Conservation (phyloP, 2,113 vertebrate genomes). For the Baryphthengus martii region DNA sequence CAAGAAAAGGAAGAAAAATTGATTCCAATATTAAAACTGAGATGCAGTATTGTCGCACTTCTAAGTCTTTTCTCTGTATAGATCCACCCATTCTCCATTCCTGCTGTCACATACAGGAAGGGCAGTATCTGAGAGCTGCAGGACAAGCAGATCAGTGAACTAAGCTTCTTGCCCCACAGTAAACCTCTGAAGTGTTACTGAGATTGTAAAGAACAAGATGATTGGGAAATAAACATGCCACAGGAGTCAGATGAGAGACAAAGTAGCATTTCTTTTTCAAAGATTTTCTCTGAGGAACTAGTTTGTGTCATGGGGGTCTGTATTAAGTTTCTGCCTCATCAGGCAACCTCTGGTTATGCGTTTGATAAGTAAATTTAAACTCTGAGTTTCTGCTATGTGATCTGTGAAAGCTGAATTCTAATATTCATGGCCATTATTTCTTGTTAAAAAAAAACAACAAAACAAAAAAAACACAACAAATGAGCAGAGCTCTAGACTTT, state of each 20-base stretch:
- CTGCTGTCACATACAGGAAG: neutral
- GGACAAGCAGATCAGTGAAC: neutral
- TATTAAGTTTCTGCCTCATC: neutral
- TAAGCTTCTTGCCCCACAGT: neutral
- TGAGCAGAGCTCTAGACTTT: neutral
- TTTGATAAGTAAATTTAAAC: neutral
- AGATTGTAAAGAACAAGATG: neutral
- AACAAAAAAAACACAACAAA: neutral
- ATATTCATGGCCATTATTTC: neutral
- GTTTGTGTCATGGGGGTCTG: neutral
- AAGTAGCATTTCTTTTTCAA: neutral
- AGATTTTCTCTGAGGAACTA: neutral
- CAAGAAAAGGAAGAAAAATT: neutral
- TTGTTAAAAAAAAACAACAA: neutral
- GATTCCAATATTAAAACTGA: neutral
- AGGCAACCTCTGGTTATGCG: neutral
- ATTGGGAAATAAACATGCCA: neutral
- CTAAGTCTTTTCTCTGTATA: neutral
- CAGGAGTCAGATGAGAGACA: neutral
- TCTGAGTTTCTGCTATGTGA: neutral
- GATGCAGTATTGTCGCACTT: neutral
- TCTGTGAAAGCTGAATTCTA: neutral
- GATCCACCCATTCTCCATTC: neutral
- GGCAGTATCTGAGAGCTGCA: neutral
- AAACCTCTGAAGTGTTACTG: neutral